Base-by-base conservation (phyloP, 2,113 vertebrate species). In the Stictonetta naevosa region DNA sequence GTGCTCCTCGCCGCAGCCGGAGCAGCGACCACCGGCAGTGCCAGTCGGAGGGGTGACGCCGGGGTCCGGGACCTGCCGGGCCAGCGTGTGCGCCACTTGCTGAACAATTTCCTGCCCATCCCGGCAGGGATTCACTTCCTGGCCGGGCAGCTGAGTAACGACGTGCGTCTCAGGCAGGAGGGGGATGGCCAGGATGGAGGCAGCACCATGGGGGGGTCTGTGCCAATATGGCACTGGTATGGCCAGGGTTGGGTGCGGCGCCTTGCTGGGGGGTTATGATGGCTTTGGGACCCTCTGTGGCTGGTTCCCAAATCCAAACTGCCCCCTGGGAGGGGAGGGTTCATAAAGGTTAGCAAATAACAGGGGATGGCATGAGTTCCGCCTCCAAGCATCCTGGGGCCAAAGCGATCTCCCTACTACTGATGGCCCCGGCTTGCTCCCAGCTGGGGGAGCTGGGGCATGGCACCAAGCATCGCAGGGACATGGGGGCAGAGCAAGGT, bases 81-180 rank as follows among this genome's bases (percentile, higher is more conserved):
- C 74, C 73, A 86, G 87, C 5, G 0, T 4, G 2, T 64, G 62
- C 8, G 8, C 40, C 67, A n/a, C 59, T 69, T 90, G 90, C 79
- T 92, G 85, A 93, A 94, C 76, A 79, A 71, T 92, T 95, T 97
- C 95, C 95, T 96, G 94, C 94, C 95, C 90, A 86, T 96, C 95
- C 95, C n/a, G 1, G 8, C 2, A 1, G 50, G 38, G 83, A 94
- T 96, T 96, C 88, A 95, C 91, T 94, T 95, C 94, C 92, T 95
- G 86, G 72, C 60, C 0, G 3, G 52, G 63, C 6, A 2, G 72
- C 85, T 96, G 93, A 94, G 92, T 92, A 87, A 94, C 31, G 1
- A 94, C 28, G 0, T 8, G 15, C 0, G 3, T 21, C 5, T 84
- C 46, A 16, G n/a, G 64, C n/a, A 46, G 55, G 74, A 52, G 63